Base-by-base conservation (phyloP, 2,797 vertebrate genomes). In the Tapera naevia region DNA sequence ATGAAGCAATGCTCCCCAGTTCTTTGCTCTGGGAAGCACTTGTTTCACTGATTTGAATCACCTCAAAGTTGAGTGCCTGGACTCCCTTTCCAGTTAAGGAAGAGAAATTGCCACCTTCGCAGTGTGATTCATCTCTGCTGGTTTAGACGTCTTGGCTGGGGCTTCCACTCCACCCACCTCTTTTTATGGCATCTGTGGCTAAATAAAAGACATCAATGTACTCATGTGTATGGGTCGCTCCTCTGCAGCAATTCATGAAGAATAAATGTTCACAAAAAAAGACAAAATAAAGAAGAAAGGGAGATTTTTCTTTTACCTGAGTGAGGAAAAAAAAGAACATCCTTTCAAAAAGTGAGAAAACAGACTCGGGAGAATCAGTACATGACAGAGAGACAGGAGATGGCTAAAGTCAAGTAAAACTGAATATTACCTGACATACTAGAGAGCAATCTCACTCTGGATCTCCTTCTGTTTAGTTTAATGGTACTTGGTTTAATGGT, bases 21-120 rank as follows among this genome's bases (percentile, higher is more conserved):
- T 75, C 76, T 84, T 96, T 93, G 53, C 80, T 90, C 83, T 11
- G 1, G 71, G 88, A 78, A 93, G 62, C 67, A 41, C 70, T 88
- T 70, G 64, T 90, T 96, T 91, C 15, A 6, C 60, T 80, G 76
- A 6, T 70, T 88, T 91, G 62, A 86, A 73, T 85, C 74, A 85
- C 81, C 64, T 91, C 32, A 57, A 41, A 86, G 66, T 58, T 62
- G 91, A 88, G 48, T 81, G 51, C 54, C 56, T 76, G 51, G 79
- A 41, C 58, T 91, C 11, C 39, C 35, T 79, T 65, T 56, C 30
- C 43, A 88, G 76, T 72, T 93, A 91, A 86, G 57, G 71, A 93
- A 84, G 73, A 86, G 82, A 87, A 93, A 91, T 88, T 0, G 0
- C 45, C 33, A 45, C 73, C 39, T 88, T 90, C 48, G 41, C 5